phyloP scores from a whole-genome alignment of 2,888 invertebrate genomes.

The Zele albiditarsus region DNA sequence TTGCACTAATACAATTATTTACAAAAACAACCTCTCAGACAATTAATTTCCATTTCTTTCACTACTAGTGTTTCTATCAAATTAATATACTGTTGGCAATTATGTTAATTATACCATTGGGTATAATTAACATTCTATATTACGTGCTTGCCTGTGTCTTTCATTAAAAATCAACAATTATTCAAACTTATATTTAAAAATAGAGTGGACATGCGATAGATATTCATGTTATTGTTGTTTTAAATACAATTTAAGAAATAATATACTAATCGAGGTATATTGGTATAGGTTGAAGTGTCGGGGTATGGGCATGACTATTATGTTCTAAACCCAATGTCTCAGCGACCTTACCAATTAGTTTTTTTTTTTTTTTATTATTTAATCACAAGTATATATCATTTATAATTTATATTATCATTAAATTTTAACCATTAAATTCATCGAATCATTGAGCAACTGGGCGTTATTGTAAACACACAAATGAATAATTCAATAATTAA shows the following conservation, averaged over 20 bases:
- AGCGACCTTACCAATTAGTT: slow-evolving; percentile 66
- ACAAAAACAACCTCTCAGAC: too few relatives aligned
- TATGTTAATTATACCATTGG: too few relatives aligned
- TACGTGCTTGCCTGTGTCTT: neutral
- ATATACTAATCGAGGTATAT: slow-evolving; percentile 11
- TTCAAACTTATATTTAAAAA: neutral
- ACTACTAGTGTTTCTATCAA: neutral
- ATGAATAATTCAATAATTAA: slow-evolving; percentile 1
- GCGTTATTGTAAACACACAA: slow-evolving; percentile 15
- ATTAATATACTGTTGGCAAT: neutral
- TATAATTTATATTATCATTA: slow-evolving; percentile 22
- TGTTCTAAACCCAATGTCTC: slow-evolving; percentile 71
- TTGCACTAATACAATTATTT: neutral
- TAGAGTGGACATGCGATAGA: slow-evolving; percentile 2
- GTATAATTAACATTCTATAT: neutral
- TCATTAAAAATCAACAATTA: neutral
- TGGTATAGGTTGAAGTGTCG: slow-evolving; percentile 58
- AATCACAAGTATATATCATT: neutral
- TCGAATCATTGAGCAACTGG: slow-evolving; percentile 24
- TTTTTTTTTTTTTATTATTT: slow-evolving; percentile 33
- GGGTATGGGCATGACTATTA: slow-evolving; percentile 70
- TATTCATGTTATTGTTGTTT: neutral
- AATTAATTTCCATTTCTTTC: too few relatives aligned
- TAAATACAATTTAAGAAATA: slow-evolving; percentile 7
- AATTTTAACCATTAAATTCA: slow-evolving; percentile 22